Evolutionary conservation across 2,888 invertebrate genomes (phyloP).

Genomic region (Pachydiplax longipennis): DNA sequence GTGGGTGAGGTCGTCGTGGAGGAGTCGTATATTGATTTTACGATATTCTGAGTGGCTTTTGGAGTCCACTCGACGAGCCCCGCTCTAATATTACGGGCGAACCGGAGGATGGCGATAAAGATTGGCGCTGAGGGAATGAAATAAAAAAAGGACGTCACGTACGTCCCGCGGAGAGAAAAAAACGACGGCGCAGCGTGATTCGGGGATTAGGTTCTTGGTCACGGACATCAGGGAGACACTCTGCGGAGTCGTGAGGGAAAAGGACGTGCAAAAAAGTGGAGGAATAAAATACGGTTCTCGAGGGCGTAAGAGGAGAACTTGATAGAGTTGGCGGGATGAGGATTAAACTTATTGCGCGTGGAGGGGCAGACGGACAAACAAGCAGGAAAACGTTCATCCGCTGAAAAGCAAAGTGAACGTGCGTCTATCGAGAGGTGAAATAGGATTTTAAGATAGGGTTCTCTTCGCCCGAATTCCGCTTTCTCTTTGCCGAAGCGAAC

Average conservation of each 20-base stretch:
- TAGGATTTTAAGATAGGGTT: neutral
- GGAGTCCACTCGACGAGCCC: neutral
- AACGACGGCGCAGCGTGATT: neutral
- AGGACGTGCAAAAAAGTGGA: neutral
- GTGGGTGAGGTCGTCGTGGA: neutral
- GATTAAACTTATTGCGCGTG: neutral
- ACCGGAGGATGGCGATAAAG: neutral
- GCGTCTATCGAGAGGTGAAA: neutral
- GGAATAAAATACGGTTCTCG: neutral
- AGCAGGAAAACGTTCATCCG: neutral
- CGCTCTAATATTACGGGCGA: neutral
- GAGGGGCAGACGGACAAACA: neutral
- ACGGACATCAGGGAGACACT: neutral
- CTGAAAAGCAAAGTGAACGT: neutral
- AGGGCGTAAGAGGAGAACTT: neutral
- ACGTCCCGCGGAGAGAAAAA: neutral
- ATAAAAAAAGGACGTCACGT: neutral
- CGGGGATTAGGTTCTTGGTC: neutral
- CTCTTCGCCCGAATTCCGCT: neutral
- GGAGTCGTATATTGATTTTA: neutral
- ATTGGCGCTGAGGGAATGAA: neutral
- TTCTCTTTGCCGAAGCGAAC: neutral
- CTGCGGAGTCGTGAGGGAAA: neutral
- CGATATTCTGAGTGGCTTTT: neutral
- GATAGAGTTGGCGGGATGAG: neutral